Conservation (phyloP, 2,797 vertebrate genomes). For the Esox lucius region DNA sequence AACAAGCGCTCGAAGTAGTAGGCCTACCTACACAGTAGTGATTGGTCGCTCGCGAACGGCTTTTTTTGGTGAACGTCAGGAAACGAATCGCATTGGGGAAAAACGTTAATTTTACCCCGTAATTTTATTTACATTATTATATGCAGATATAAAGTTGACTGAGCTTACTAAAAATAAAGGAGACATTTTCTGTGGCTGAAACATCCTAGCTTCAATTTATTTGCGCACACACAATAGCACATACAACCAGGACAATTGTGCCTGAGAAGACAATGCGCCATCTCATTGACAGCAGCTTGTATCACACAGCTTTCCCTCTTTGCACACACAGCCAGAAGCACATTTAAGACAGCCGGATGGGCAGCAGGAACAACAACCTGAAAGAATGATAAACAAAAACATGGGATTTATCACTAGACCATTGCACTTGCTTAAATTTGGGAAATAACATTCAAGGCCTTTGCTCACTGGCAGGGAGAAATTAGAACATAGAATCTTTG, state of each 20-base stretch:
- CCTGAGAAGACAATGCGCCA: not conserved
- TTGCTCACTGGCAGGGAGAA: not conserved
- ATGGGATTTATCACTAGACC: not conserved
- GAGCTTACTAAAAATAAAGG: not conserved
- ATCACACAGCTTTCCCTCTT: constrained; percentile 74
- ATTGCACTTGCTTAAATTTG: not conserved
- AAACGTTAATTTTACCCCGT: too few relatives aligned
- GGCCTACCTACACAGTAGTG: too few relatives aligned
- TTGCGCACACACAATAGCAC: not conserved
- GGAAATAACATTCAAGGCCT: too few relatives aligned
- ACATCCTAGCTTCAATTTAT: not conserved
- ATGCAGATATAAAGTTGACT: too few relatives aligned
- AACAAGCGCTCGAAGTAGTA: too few relatives aligned
- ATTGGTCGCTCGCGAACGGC: too few relatives aligned
- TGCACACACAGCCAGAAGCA: constrained; percentile 88
- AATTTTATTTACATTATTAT: too few relatives aligned
- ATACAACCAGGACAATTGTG: not conserved
- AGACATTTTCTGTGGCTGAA: not conserved
- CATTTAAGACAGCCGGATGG: constrained; percentile 86
- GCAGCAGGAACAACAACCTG: constrained; percentile 86
- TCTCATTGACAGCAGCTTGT: constrained; percentile 87
- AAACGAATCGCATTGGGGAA: too few relatives aligned
- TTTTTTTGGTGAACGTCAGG: too few relatives aligned
- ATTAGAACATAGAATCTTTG: too few relatives aligned
- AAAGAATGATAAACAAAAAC: accelerated